phyloP scores from a whole-genome alignment of 2,888 invertebrate species.

The Acanthosepion esculentum region DNA sequence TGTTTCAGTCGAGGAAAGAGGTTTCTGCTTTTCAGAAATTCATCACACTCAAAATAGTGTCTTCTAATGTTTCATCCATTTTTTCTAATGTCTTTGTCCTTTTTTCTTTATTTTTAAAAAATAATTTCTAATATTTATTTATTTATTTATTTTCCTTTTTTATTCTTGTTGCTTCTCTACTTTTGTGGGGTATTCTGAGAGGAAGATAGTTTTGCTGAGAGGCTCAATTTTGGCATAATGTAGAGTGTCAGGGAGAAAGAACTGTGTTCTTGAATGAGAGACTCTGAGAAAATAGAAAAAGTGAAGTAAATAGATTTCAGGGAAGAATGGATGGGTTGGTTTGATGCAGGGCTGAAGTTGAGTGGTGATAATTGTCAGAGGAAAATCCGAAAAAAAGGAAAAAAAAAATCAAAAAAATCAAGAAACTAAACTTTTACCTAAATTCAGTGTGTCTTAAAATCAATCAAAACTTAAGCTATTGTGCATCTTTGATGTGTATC shows the following conservation, averaged over 20 bases:
- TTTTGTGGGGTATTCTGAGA: not conserved
- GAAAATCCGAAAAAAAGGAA: not conserved
- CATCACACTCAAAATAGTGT: conserved; percentile 8
- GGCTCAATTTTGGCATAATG: conserved; percentile 8
- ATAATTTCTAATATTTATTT: not conserved
- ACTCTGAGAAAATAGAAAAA: not conserved
- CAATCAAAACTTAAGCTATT: not conserved
- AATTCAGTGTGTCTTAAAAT: conserved; percentile 24
- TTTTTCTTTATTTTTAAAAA: not conserved
- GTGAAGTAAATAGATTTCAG: not conserved
- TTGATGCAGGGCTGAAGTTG: not conserved
- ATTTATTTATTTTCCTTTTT: too few species aligned
- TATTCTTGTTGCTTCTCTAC: not conserved
- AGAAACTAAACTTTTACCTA: not conserved
- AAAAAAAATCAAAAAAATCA: not conserved
- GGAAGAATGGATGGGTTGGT: not conserved
- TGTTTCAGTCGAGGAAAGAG: not conserved
- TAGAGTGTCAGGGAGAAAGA: not conserved
- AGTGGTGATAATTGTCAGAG: not conserved
- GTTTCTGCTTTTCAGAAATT: not conserved
- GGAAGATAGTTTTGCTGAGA: conserved; percentile 22
- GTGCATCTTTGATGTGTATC: not conserved
- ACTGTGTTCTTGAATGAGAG: not conserved
- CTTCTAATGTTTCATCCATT: not conserved
- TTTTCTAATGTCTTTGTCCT: not conserved